These are phyloP conservation scores for Cerceris ruficornis DNA, from an alignment of 2,888 invertebrate genomes.

Conservation along the genomic window DNA sequence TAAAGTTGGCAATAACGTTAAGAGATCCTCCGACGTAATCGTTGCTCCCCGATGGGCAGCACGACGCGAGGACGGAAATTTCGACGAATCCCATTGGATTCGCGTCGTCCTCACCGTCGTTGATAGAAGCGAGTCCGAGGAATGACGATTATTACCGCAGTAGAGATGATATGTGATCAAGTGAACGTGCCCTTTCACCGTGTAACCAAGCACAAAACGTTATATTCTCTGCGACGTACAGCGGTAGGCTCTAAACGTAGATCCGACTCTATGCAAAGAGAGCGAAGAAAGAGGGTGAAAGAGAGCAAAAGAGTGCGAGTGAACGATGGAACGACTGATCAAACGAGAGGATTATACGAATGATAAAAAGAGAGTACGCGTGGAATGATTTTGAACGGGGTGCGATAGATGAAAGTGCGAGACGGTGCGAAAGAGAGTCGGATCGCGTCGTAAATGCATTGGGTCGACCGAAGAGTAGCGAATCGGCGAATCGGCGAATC, in stretches of 20 bases:
- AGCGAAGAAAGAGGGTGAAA: not conserved
- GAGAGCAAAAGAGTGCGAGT: not conserved
- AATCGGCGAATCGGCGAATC: constrained; percentile 28
- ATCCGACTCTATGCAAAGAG: constrained; percentile 22
- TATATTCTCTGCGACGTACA: constrained; percentile 66
- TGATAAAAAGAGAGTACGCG: not conserved
- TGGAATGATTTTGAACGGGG: not conserved
- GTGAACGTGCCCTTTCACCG: constrained; percentile 80
- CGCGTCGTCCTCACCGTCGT: not conserved
- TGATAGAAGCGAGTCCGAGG: not conserved
- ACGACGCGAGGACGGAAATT: constrained; percentile 4
- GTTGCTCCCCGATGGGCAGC: constrained; percentile 65
- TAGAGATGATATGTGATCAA: constrained; percentile 78
- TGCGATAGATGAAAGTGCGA: not conserved
- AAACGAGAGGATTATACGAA: not conserved
- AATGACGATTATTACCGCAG: constrained; percentile 74
- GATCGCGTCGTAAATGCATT: constrained; percentile 18
- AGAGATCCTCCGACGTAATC: constrained; percentile 78
- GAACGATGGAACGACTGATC: not conserved
- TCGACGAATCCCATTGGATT: not conserved
- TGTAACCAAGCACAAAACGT: constrained; percentile 77
- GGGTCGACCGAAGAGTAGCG: constrained; percentile 33
- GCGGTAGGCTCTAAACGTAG: constrained; percentile 42
- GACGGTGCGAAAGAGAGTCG: not conserved
- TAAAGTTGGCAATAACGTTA: constrained; percentile 83